A percentile compares a stretch with the other conserved stretches of the same genome.
Conservation (phyloP, 2,888 invertebrate species). For the Ophion ventricosus region DNA sequence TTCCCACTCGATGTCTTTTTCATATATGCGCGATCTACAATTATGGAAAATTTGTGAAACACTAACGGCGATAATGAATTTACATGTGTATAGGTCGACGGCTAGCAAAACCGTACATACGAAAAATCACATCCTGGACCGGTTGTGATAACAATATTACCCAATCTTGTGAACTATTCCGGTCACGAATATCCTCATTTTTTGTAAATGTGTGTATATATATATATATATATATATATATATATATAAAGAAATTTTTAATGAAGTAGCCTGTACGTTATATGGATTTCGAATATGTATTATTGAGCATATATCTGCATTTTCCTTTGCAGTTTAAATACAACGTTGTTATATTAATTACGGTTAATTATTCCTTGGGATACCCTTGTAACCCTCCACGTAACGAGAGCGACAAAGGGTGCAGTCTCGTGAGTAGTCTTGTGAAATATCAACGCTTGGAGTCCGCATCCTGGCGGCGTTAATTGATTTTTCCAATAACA, state of each 20-base stretch:
- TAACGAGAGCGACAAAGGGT: background rate
- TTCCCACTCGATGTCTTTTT: background rate
- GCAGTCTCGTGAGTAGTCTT: background rate
- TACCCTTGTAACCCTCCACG: background rate
- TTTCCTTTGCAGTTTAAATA: conserved; percentile 62
- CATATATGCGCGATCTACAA: conserved; percentile 4
- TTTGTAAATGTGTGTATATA: conserved; percentile 57
- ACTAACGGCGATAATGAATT: conserved; percentile 36
- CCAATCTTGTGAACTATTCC: conserved; percentile 29
- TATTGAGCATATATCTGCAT: conserved; percentile 39
- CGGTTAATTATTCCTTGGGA: background rate
- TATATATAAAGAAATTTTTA: conserved; percentile 8
- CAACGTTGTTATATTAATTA: conserved; percentile 61
- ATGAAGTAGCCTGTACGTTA: conserved; percentile 49
- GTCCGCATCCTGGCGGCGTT: background rate
- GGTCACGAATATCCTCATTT: conserved; percentile 46
- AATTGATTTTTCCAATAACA: background rate
- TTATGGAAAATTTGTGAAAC: conserved; percentile 20
- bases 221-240: conserved; percentile 1
- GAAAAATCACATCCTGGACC: conserved; percentile 21
- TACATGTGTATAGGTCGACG: conserved; percentile 21
- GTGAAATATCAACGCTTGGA: too few relatives aligned
- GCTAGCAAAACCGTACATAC: conserved; percentile 39
- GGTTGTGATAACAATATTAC: conserved; percentile 28
- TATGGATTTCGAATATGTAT: conserved; percentile 42